These are phyloP conservation scores for Poeciliopsis turneri DNA, from an alignment of 2,797 vertebrate genomes.

Conservation along the genomic window DNA sequence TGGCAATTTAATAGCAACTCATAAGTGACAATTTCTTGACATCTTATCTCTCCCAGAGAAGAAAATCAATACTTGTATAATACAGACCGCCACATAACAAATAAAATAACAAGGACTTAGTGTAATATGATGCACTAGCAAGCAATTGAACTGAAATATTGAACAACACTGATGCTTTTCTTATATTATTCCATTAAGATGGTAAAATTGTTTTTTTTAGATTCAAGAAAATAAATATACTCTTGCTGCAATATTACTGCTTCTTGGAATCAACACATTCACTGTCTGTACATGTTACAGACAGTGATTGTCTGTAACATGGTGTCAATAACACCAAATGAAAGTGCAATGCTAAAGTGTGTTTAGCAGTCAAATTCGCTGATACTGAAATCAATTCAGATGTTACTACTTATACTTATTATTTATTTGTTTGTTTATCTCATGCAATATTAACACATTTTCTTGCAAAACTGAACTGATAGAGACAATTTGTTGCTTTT, in stretches of 20 bases:
- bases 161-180: conserved; percentile 23
- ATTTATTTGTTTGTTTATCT: neutral
- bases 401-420: neutral
- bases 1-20: conserved; percentile 11
- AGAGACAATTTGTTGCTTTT: neutral
- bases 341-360: conserved; percentile 35
- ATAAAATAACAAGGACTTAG: conserved; percentile 27
- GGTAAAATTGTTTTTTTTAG: conserved; percentile 3
- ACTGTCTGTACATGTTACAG: conserved; percentile 36
- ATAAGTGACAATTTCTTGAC: conserved; percentile 30
- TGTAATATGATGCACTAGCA: conserved; percentile 8
- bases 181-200: conserved; percentile 33
- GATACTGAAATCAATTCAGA: neutral
- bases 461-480: neutral
- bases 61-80: conserved; percentile 48
- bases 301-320: too few species aligned
- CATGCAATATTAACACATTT: neutral
- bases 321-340: conserved; percentile 4
- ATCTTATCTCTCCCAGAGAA: conserved; percentile 32
- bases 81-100: conserved; percentile 24
- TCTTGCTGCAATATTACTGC: conserved; percentile 13
- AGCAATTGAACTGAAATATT: conserved; percentile 15
- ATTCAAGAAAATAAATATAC: neutral
- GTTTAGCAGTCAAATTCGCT: neutral
- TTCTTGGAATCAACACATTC: conserved; percentile 40